Percentiles rank a stretch among this genome's conserved stretches.
Evolutionary conservation across 2,113 vertebrate species (phyloP).

Genomic region (Trematocara stigmaticum): DNA sequence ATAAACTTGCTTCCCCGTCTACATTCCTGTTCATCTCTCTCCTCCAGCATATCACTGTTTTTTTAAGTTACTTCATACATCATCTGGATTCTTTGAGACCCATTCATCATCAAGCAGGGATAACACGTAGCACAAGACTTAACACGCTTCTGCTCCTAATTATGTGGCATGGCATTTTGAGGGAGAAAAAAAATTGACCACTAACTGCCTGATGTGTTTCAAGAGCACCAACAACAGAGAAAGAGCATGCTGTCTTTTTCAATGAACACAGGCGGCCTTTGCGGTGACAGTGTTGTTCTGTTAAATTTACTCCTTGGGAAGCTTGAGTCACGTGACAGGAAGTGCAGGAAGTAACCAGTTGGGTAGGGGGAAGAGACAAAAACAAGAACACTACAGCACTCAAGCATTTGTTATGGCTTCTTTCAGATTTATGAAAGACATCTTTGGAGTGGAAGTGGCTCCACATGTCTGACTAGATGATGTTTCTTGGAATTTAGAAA

Average conservation of each 20-base stretch:
- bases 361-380: constrained; percentile 12
- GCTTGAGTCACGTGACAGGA: constrained; percentile 57
- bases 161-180: neutral
- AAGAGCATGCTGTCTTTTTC: neutral
- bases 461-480: neutral
- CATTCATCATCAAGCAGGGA: neutral
- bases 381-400: constrained; percentile 40
- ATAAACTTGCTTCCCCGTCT: constrained; percentile 33
- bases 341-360: constrained; percentile 49
- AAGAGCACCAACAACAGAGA: neutral
- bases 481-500: neutral
- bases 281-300: neutral
- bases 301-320: constrained; percentile 16
- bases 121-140: neutral
- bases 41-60: neutral
- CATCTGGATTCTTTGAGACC: neutral
- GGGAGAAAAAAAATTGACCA: neutral
- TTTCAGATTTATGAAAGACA: constrained; percentile 10
- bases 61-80: neutral
- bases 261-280: neutral
- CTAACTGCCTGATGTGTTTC: neutral
- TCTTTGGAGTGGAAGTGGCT: neutral
- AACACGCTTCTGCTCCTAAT: neutral
- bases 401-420: constrained; percentile 24
- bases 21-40: constrained; percentile 29